A percentile compares a stretch with the other conserved stretches of the same genome.
phyloP scores from a whole-genome alignment of 1,140 invertebrate species.

The Trialeurodes vaporariorum region DNA sequence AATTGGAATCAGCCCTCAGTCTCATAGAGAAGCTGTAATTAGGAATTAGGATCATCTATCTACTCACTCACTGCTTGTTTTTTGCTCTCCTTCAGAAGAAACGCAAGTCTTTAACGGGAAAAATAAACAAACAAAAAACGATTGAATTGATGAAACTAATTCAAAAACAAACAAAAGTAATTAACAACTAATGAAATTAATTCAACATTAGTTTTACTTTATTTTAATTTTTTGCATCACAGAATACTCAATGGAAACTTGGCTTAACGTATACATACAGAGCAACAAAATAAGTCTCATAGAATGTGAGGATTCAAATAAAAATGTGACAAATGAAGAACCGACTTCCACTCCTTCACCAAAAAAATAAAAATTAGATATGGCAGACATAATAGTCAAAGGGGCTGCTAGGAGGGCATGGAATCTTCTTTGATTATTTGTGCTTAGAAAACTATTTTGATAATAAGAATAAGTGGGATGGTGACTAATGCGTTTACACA shows the following conservation, averaged over 20 bases:
- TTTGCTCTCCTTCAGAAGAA: no score
- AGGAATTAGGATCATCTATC: no score
- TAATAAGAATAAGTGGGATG: background rate
- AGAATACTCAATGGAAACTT: background rate
- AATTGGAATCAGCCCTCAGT: no score
- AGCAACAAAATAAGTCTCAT: background rate
- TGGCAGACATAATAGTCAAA: conserved; percentile 57
- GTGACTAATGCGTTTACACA: background rate
- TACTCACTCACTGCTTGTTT: no score
- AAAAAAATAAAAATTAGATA: conserved; percentile 81
- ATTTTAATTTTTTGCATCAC: background rate
- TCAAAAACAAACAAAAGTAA: no score
- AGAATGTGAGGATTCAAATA: background rate
- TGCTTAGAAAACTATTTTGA: conserved; percentile 29
- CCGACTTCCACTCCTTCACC: conserved; percentile 56
- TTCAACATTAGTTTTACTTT: no score
- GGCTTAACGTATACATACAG: background rate
- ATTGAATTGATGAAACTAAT: no score
- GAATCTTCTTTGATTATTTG: conserved; percentile 41
- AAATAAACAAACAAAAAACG: no score
- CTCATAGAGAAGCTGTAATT: no score
- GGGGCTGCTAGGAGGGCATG: conserved; percentile 53
- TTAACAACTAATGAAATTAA: no score
- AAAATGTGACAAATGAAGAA: conserved; percentile 42
- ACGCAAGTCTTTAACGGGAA: no score